Conservation (phyloP, 2,113 vertebrate genomes). For the Corythaeola cristata region DNA sequence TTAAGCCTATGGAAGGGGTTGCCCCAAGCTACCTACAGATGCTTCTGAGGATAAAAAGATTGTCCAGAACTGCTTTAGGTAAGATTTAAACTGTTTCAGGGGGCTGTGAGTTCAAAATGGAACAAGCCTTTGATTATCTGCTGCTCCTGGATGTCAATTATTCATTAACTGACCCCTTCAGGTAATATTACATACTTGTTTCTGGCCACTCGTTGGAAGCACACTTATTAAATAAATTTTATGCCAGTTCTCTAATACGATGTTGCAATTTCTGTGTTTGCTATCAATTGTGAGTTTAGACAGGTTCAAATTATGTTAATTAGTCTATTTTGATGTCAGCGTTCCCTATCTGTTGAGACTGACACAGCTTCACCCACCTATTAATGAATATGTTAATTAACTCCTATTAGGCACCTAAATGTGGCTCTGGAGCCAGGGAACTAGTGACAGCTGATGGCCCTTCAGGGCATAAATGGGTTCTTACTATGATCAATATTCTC, state of each 20-base stretch:
- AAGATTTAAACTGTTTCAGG: background rate
- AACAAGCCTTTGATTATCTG: background rate
- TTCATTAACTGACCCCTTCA: background rate
- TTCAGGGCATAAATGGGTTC: conserved; percentile 40
- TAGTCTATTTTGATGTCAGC: conserved; percentile 15
- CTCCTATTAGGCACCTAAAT: background rate
- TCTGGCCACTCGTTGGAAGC: background rate
- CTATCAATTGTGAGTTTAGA: background rate
- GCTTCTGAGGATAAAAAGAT: background rate
- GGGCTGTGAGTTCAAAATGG: background rate
- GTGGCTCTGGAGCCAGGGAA: background rate
- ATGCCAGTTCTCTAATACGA: background rate
- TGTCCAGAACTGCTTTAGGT: background rate
- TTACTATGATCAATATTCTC: conserved; percentile 10
- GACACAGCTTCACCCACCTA: conserved; percentile 5
- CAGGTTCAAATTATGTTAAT: conserved; percentile 6
- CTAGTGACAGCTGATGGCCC: conserved; percentile 42
- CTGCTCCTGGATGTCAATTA: background rate
- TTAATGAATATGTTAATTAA: conserved; percentile 52
- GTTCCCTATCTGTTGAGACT: background rate
- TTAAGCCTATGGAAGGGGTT: background rate
- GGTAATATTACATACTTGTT: background rate
- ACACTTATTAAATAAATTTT: background rate
- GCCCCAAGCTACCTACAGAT: background rate
- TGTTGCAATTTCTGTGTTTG: background rate